phyloP scores from a whole-genome alignment of 2,888 invertebrate species.

The Villa cingulata region DNA sequence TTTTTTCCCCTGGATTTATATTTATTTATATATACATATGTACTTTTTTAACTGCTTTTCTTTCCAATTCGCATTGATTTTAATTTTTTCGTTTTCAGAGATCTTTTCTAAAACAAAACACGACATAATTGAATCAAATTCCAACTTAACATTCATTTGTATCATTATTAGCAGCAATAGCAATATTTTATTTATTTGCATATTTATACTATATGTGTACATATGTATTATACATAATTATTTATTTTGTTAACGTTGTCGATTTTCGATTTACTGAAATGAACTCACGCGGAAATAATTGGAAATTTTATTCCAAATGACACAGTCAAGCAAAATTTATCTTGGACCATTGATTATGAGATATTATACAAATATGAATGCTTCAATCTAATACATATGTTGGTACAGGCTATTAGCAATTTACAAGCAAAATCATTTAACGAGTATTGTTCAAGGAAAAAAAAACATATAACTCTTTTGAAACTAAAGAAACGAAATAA shows the following conservation, averaged over 20 bases:
- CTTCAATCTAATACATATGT: too few relatives aligned
- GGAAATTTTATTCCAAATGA: constrained; percentile 12
- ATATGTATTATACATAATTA: too few relatives aligned
- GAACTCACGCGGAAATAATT: constrained; percentile 12
- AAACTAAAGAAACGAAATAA: background rate
- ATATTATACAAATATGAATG: background rate
- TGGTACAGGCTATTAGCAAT: too few relatives aligned
- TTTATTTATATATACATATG: too few relatives aligned
- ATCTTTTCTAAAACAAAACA: background rate
- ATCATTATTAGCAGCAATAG: too few relatives aligned
- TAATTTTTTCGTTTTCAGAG: too few relatives aligned
- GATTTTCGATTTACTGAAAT: constrained; percentile 5
- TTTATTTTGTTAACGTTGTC: too few relatives aligned
- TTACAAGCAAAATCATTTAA: constrained; percentile 1
- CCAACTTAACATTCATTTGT: background rate
- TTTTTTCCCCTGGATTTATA: too few relatives aligned
- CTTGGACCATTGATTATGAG: background rate
- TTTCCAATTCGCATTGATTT: too few relatives aligned
- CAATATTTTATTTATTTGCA: too few relatives aligned
- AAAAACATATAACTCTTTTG: constrained; percentile 1
- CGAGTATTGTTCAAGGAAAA: background rate
- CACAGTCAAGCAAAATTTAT: constrained; percentile 7
- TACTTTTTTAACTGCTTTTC: too few relatives aligned
- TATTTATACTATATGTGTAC: too few relatives aligned
- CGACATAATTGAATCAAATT: background rate